phyloP scores from a whole-genome alignment of 2,797 vertebrate species.

The Sphenodon punctatus region DNA sequence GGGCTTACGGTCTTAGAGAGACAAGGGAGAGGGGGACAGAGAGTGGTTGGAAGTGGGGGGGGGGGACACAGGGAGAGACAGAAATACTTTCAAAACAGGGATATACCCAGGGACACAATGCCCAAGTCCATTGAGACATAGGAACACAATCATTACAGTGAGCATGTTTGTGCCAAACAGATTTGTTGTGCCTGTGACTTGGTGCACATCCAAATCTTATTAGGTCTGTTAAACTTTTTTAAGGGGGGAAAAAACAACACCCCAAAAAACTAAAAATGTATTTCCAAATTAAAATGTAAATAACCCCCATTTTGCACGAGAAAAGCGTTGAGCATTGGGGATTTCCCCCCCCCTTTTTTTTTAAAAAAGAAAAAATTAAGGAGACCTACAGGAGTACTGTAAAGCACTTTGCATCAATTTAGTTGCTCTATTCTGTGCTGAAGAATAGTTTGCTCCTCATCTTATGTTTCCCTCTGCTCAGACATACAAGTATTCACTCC shows the following conservation, averaged over 20 bases:
- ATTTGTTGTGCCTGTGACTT: constrained; percentile 9
- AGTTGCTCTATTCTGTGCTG: constrained; percentile 10
- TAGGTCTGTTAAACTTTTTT: constrained; percentile 1
- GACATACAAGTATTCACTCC: constrained; percentile 41
- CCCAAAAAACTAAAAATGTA: no score
- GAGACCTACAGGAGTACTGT: no score
- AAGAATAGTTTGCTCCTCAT: constrained; percentile 39
- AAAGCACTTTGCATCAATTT: constrained; percentile 50
- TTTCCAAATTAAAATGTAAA: constrained; percentile 19
- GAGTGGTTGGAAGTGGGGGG: no score
- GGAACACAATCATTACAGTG: neutral
- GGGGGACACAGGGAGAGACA: no score
- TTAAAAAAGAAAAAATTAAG: no score
- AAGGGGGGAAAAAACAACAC: no score
- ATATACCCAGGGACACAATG: neutral
- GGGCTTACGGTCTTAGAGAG: no score
- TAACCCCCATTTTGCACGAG: neutral
- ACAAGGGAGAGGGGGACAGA: no score
- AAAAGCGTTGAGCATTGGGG: neutral
- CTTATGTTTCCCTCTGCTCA: constrained; percentile 21
- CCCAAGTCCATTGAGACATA: neutral
- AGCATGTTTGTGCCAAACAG: neutral
- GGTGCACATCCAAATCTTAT: neutral
- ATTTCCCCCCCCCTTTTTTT: no score
- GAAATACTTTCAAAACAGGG: no score